Conservation (phyloP, 2,888 invertebrate genomes). For the Hartigia nigra region DNA sequence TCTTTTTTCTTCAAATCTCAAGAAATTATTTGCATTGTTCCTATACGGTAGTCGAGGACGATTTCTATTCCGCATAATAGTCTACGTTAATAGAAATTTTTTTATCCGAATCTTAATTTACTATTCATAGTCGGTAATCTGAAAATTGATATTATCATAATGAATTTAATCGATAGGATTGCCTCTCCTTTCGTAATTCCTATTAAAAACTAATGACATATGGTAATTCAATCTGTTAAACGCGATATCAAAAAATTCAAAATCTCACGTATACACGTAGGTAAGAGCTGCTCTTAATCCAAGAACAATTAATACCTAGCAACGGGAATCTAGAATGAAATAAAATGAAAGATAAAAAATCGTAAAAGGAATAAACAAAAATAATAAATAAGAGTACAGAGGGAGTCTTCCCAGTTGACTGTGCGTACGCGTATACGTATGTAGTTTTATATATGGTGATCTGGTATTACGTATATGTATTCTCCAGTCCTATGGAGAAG, state of each 20-base stretch:
- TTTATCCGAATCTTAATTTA: background rate
- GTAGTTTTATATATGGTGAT: background rate
- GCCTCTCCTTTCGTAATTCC: background rate
- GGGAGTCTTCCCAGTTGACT: background rate
- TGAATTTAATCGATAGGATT: no score
- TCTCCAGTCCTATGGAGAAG: constrained; percentile 14
- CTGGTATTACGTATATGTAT: background rate
- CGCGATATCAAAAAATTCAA: background rate
- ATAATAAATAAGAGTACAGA: background rate
- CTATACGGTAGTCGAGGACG: background rate
- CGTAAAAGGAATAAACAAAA: background rate
- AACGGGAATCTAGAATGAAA: background rate
- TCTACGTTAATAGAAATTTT: background rate
- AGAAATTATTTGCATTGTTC: background rate
- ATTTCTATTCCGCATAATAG: background rate
- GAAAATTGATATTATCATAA: background rate
- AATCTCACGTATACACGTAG: background rate
- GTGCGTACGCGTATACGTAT: background rate
- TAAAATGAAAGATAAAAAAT: background rate
- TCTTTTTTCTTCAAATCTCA: background rate
- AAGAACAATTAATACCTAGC: background rate
- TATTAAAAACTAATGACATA: background rate
- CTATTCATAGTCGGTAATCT: background rate
- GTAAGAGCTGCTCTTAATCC: background rate
- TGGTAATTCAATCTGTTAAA: background rate